Base-by-base conservation (phyloP, 1,140 invertebrate genomes). In the Drosophila mayri region DNA sequence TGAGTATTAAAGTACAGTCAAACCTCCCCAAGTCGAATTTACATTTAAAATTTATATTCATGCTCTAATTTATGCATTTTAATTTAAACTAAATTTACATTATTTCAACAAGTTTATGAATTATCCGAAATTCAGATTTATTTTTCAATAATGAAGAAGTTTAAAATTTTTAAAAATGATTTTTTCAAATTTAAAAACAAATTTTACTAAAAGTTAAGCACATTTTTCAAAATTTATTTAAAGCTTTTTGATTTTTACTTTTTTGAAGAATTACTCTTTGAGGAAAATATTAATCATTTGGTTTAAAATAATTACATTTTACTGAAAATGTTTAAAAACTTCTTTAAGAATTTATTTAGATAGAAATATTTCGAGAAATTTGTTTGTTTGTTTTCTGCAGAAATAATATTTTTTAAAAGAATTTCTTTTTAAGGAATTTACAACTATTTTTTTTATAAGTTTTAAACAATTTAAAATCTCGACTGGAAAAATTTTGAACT, bases 1-100 rank as follows among this genome's bases (percentile, higher is more conserved):
- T 72, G 68, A 72, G 66, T 72, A 72, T 72, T 72, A 38, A 37
- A 44, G 32, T 44, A 70, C 66, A 70, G 66, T 52, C 61, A 52
- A 67, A 30, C 66, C 18, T 54, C 47, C 3, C 22, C 30, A 67
- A 28, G 32, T 14, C 47, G 32, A 70, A 54, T 20, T n/a, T 41
- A 22, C 9, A 4, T 38, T 22, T 37, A 16, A 22, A n/a, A 35
- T 2, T 14, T 14, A 32, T 25, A 25, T 4, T 25, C 25, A 25
- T 4, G 25, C 25, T 25, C 3, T 0, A 25, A 25, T 4, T 25
- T 4, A 4, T 4, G 25, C 25, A 25, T 25, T 25, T 25, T 4
- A 3, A 4, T 25, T 25, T 25, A 0, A 25, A 4, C 25, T 25
- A 25, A 4, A 25, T 25, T 25, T 25, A 4, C 4, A n/a, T 25